Percentiles rank a stretch among this genome's conserved stretches.
phyloP scores from a whole-genome alignment of 1,140 invertebrate genomes.

The Stenopsyche tienmushanensis region DNA sequence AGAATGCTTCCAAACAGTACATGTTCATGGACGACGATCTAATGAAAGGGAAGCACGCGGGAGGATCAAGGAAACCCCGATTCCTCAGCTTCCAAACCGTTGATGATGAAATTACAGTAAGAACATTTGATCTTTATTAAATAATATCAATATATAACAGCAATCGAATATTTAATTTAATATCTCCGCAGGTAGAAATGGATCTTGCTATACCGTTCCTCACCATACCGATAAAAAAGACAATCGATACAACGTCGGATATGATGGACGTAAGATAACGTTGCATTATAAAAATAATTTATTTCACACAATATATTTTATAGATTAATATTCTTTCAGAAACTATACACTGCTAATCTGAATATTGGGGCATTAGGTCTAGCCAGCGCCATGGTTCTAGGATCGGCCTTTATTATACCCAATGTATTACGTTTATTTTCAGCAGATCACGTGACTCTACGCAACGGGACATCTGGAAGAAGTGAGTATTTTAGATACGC shows the following conservation, averaged over 20 bases:
- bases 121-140: slow-evolving; percentile 35
- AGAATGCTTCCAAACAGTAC: too few species aligned
- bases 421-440: slow-evolving; percentile 44
- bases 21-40: slow-evolving; percentile 33
- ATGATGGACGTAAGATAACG: slow-evolving; percentile 32
- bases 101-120: slow-evolving; percentile 48
- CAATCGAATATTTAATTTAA: too few species aligned
- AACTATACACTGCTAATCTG: slow-evolving; percentile 50
- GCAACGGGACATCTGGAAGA: slow-evolving; percentile 22
- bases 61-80: slow-evolving; percentile 41
- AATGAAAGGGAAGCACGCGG: slow-evolving; percentile 29
- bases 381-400: slow-evolving; percentile 45
- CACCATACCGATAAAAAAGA: slow-evolving; percentile 51
- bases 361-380: slow-evolving; percentile 48
- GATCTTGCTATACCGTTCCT: slow-evolving; percentile 52
- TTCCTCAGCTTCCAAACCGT: slow-evolving; percentile 46
- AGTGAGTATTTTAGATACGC: too few species aligned
- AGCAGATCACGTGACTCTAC: slow-evolving; percentile 20
- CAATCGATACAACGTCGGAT: slow-evolving; percentile 42
- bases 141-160: not conserved
- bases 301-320: not conserved
- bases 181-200: slow-evolving; percentile 52
- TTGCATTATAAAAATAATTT: not conserved
- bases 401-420: slow-evolving; percentile 46
- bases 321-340: slow-evolving; percentile 44